Conservation (phyloP, 2,888 invertebrate genomes). For the Chymomyza amoena region DNA sequence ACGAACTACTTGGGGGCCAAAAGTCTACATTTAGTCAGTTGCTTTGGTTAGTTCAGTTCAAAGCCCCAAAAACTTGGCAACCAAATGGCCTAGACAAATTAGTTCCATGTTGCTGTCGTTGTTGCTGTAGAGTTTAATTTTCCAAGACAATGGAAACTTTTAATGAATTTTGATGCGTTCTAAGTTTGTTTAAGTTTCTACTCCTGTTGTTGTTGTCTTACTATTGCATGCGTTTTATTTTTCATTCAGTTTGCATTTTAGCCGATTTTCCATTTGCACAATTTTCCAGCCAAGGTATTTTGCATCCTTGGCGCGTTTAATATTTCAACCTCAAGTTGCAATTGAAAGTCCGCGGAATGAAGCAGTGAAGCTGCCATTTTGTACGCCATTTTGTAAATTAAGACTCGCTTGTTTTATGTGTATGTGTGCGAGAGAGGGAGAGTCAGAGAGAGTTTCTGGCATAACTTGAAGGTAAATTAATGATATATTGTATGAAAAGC, state of each 20-base stretch:
- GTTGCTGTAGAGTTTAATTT: conserved; percentile 30
- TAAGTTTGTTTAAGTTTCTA: conserved; percentile 59
- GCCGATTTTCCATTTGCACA: conserved; percentile 26
- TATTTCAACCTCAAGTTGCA: conserved; percentile 51
- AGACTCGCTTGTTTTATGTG: conserved; percentile 67
- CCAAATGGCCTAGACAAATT: conserved; percentile 67
- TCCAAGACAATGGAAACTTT: conserved; percentile 62
- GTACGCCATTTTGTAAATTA: conserved; percentile 62
- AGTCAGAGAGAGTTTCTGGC: neutral
- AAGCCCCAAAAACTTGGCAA: conserved; percentile 41
- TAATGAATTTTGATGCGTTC: conserved; percentile 61
- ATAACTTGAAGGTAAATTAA: conserved; percentile 47
- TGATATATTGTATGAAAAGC: conserved; percentile 67
- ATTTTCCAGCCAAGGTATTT: conserved; percentile 65
- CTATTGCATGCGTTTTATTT: conserved; percentile 22
- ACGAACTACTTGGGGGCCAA: neutral
- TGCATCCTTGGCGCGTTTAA: conserved; percentile 59
- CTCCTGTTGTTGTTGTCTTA: conserved; percentile 37
- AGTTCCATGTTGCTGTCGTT: conserved; percentile 49
- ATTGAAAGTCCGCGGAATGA: conserved; percentile 24
- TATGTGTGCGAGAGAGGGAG: neutral
- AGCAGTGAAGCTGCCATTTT: conserved; percentile 16
- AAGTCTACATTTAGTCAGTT: neutral
- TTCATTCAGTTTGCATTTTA: conserved; percentile 12
- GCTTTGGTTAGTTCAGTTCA: conserved; percentile 1